A percentile compares a stretch with the other conserved stretches of the same genome.
Evolutionary conservation across 2,113 vertebrate genomes (phyloP).

Genomic region (Phrynosoma blainvillii): DNA sequence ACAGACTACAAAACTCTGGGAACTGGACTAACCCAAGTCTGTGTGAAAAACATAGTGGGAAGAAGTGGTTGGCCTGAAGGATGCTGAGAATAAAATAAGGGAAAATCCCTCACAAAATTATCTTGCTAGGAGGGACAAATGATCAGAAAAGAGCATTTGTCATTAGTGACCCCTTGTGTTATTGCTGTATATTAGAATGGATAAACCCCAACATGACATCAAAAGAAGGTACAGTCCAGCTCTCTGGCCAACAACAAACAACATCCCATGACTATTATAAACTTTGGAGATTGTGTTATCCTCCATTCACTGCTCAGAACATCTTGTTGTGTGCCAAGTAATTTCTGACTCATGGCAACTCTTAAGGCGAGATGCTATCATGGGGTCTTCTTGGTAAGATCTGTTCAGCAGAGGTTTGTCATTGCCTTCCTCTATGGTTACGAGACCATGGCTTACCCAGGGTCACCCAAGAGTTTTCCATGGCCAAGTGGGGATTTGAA

Average conservation of each 20-base stretch:
- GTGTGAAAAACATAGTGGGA: no score
- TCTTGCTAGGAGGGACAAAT: accelerated
- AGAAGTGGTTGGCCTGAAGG: no score
- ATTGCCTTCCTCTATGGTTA: no score
- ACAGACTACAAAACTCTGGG: no score
- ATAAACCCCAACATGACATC: not conserved
- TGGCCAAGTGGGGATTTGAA: no score
- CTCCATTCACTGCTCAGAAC: not conserved
- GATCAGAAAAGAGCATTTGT: not conserved
- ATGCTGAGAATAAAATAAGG: not conserved
- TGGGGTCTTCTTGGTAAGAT: no score
- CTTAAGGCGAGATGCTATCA: no score
- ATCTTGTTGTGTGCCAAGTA: not conserved
- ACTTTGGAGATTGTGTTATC: not conserved
- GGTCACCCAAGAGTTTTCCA: no score
- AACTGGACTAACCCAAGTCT: no score
- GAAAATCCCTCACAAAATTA: not conserved
- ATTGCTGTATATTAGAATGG: not conserved
- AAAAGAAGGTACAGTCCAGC: not conserved
- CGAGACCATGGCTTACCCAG: no score
- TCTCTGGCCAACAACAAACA: not conserved
- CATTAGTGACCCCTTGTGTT: accelerated
- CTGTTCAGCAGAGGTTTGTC: no score
- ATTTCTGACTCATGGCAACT: no score
- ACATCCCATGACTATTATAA: not conserved